Conservation (phyloP, 2,797 vertebrate genomes). For the Typhlichthys eigenmanni region DNA sequence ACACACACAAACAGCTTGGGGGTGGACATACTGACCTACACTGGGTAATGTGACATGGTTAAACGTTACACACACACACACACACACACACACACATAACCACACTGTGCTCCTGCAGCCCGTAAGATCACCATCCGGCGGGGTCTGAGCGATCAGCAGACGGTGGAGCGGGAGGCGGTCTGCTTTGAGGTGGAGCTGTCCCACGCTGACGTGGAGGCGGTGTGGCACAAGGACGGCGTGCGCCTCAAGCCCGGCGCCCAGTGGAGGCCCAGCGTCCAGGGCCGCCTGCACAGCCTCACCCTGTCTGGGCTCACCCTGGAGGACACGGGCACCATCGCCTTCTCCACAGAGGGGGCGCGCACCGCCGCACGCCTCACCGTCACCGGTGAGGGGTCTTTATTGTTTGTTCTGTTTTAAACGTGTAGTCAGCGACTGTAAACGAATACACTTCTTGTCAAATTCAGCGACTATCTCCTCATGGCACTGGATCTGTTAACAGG, state of each 20-base stretch:
- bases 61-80: background rate
- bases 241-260: constrained; percentile 83
- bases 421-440: no score
- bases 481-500: no score
- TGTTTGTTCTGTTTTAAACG: no score
- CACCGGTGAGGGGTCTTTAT: constrained; percentile 70
- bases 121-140: constrained; percentile 82
- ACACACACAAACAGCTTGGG: no score
- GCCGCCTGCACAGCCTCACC: constrained; percentile 81
- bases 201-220: constrained; percentile 82
- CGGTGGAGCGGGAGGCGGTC: constrained; percentile 86
- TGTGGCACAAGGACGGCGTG: constrained; percentile 90
- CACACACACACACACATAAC: background rate
- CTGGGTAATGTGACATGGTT: no score
- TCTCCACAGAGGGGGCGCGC: constrained; percentile 84
- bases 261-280: constrained; percentile 79
- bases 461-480: no score
- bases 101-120: constrained; percentile 67
- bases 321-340: constrained; percentile 87
- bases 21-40: no score
- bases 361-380: constrained; percentile 83
- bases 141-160: constrained; percentile 81
- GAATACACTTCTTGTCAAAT: no score
- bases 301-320: constrained; percentile 84
- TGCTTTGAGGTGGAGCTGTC: constrained; percentile 92